Conservation (phyloP, 2,113 vertebrate species). For the Syngnathus floridae region DNA sequence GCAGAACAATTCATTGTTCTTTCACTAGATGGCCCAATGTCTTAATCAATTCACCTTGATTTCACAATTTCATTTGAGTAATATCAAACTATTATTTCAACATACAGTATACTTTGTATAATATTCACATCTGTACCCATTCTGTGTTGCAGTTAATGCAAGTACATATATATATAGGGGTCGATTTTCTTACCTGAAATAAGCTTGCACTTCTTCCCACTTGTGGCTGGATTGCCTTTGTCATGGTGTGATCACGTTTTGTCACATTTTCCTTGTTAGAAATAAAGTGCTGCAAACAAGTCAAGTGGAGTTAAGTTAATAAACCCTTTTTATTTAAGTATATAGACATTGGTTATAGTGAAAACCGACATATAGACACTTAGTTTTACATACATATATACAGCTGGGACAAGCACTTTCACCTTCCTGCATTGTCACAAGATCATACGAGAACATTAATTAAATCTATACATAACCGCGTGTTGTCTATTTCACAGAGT, state of each 20-base stretch:
- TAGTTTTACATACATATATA: conserved; percentile 73
- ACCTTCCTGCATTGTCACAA: conserved; percentile 60
- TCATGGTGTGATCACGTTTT: not conserved
- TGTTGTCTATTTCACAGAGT: conserved; percentile 11
- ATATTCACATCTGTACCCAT: too few species aligned
- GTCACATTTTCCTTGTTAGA: not conserved
- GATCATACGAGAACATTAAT: conserved; percentile 38
- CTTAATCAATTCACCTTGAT: too few species aligned
- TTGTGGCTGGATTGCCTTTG: not conserved
- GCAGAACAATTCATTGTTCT: too few species aligned
- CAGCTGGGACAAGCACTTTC: conserved; percentile 67
- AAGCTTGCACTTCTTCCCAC: not conserved
- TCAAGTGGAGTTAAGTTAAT: conserved; percentile 59
- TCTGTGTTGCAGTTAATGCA: not conserved
- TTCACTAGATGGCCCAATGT: too few species aligned
- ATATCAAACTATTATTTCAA: too few species aligned
- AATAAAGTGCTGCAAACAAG: conserved; percentile 26
- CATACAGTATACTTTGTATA: too few species aligned
- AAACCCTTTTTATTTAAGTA: conserved; percentile 76
- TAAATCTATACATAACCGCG: not conserved
- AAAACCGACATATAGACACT: conserved; percentile 74
- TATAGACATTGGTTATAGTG: conserved; percentile 76
- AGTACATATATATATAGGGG: not conserved
- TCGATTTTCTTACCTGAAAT: not conserved
- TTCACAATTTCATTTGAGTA: too few species aligned